Evolutionary conservation across 2,888 invertebrate species (phyloP), one percentile per base, ranked within the genome.

Genomic region (Drosophila nigricruria): DNA sequence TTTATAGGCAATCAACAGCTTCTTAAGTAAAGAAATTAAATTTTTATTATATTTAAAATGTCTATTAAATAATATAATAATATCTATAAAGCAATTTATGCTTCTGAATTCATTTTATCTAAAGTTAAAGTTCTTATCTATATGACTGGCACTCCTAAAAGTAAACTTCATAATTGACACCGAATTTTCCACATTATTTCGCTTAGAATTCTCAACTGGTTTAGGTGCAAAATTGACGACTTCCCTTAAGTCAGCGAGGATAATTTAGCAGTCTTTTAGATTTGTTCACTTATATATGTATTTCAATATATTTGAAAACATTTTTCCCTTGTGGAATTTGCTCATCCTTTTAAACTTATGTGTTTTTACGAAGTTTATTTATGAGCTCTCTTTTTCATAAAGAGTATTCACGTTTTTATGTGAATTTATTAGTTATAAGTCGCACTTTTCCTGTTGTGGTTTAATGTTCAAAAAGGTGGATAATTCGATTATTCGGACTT

Each of bases 131-230:
- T 6, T 30, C 6, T 14, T 20, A 8, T 20, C 18, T 49, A 3
- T 18, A 3, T 18, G 10, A 18, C 10, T 9, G 2, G 2, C 10
- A 2, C 5, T 6, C 18, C 30, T 18, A 49, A 49, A 18, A n/a
- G 30, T 18, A 49, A 18, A 30, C 47, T 30, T 3, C 2, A 27
- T 0, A 27, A 38, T 32, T 32, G 27, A 27, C 4, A 27, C 5
- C 4, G 8, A 27, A 5, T 8, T 20, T 5, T 52, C n/a, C 9
- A 10, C 5, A 34, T n/a, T 10, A 0, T 0, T 1, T 40, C 1
- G 1, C 27, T 40, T 54, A 20, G 2, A 42, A 42, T 56, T 56
- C 54, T 20, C 54, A 56, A 56, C 5, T 16, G 30, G 40, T 56
- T 56, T 16, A 20, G 16, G 30, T 38, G 16, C 6, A 2, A 1